Base-by-base conservation (phyloP, 1,140 invertebrate genomes). In the Brachionus angularis region DNA sequence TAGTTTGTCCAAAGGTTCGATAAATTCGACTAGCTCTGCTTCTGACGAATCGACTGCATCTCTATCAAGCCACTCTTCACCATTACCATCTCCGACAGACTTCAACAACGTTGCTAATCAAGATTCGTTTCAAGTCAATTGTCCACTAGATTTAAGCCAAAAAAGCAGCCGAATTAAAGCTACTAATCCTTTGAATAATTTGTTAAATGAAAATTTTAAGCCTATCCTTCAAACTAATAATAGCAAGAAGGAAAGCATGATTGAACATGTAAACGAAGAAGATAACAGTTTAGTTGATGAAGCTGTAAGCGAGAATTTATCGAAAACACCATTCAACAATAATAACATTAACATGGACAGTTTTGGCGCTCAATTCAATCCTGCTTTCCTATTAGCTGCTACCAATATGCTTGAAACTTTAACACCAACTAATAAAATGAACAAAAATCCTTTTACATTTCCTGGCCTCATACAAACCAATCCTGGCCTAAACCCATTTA, bases 321-420 rank as follows among this genome's bases (percentile, higher is more conserved):
- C n/a, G n/a, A n/a, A n/a, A n/a, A n/a, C n/a, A n/a, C n/a, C n/a
- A n/a, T n/a, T n/a, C n/a, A n/a, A n/a, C n/a, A n/a, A n/a, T n/a
- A n/a, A n/a, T n/a, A n/a, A n/a, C n/a, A n/a, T n/a, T n/a, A n/a
- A n/a, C n/a, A n/a, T n/a, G n/a, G n/a, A n/a, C n/a, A n/a, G n/a
- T n/a, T n/a, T n/a, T n/a, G n/a, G n/a, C n/a, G 14, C 3, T 14
- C 53, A 58, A 36, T 39, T 58, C 8, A 58, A 39, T 33, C 53
- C 53, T 18, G 53, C 53, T 18, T n/a, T n/a, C n/a, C 33, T 58
- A 18, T 23, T 58, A 1, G 53, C 34, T 33, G 53, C 53, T 23
- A 34, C 53, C 10, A 58, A 18, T 58, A 58, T 58, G 53, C 21
- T 58, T 21, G 53, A 58, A 18, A 58, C 14, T 23, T 39, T 58